These are phyloP conservation scores for Blomia tropicalis DNA, from an alignment of 2,888 invertebrate species.

Conservation along the genomic window DNA sequence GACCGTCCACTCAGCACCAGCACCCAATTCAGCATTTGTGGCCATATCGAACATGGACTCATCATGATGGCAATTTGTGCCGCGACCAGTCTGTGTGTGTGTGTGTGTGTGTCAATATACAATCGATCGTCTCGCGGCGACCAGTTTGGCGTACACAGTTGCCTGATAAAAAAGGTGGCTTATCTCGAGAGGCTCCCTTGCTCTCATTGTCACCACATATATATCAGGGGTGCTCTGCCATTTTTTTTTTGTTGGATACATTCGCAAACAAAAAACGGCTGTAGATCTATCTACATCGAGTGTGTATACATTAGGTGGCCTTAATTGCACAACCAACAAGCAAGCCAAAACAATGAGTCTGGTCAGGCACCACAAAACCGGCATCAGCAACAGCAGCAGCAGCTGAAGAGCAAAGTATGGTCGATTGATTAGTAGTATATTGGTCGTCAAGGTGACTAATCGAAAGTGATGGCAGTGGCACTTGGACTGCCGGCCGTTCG, in stretches of 20 bases:
- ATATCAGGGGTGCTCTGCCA: neutral
- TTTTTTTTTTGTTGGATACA: neutral
- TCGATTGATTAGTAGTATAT: conserved; percentile 7
- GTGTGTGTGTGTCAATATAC: too few relatives aligned
- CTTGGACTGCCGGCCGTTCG: conserved; percentile 5
- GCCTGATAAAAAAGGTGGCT: conserved; percentile 9
- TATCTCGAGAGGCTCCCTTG: conserved; percentile 8
- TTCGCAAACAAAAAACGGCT: conserved; percentile 13
- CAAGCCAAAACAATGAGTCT: conserved; percentile 5
- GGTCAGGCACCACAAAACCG: neutral
- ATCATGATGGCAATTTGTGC: neutral
- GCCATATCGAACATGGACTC: neutral
- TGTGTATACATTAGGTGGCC: conserved; percentile 3
- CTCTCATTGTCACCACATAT: neutral
- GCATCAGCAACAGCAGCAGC: too few relatives aligned
- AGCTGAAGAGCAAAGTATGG: too few relatives aligned
- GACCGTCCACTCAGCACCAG: neutral
- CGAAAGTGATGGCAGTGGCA: neutral
- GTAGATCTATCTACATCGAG: neutral
- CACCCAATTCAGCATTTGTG: neutral
- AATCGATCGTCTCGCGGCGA: neutral
- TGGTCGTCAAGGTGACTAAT: conserved; percentile 12
- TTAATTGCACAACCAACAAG: conserved; percentile 6
- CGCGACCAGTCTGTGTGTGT: neutral
- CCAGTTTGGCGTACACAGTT: neutral